Base-by-base conservation (phyloP, 2,888 invertebrate species). In the Anagyrus pseudococci region DNA sequence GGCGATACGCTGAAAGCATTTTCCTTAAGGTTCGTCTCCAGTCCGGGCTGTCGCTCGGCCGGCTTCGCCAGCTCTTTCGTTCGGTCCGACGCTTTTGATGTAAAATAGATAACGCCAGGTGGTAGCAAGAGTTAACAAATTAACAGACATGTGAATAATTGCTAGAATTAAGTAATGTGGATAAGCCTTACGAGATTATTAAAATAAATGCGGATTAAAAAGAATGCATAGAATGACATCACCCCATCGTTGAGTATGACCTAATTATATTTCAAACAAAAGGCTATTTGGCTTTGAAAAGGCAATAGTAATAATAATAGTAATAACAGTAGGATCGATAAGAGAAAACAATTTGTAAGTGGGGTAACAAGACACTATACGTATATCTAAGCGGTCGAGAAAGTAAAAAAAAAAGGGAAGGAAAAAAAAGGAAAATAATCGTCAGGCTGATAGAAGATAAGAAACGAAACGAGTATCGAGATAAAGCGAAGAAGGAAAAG, bases 1-100 rank as follows among this genome's bases (percentile, higher is more conserved):
- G 73, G 76, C 40, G 72, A 70, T 3, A 79, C 78, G 4, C 68
- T 70, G 66, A 76, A 77, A n/a, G 78, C 77, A 59, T 77, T 69
- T 43, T 75, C 73, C 22, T 71, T 71, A 17, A 76, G 60, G 60
- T 77, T 75, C 15, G 73, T 76, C 55, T 75, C 72, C n/a, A 60
- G 59, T 49, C 77, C 77, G 0, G 72, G 66, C 0, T 73, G 73
- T 20, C 76, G 72, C 17, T 58, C 59, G 20, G 59, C 66, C 1
- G 72, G 73, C 29, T 69, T 69, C 26, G 77, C 75, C 46, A 77
- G 64, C 7, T 62, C 52, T 44, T 69, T 33, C 48, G 61, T 64
- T 6, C 65, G 44, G 15, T 37, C 2, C 7, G 33, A 49, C 4
- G 64, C 64, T 64, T 37, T 44, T n/a, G 1, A 43, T 46, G 15